Percentiles rank a stretch among this genome's conserved stretches.
Conservation (phyloP, 2,113 vertebrate species). For the Heterochromis multidens region DNA sequence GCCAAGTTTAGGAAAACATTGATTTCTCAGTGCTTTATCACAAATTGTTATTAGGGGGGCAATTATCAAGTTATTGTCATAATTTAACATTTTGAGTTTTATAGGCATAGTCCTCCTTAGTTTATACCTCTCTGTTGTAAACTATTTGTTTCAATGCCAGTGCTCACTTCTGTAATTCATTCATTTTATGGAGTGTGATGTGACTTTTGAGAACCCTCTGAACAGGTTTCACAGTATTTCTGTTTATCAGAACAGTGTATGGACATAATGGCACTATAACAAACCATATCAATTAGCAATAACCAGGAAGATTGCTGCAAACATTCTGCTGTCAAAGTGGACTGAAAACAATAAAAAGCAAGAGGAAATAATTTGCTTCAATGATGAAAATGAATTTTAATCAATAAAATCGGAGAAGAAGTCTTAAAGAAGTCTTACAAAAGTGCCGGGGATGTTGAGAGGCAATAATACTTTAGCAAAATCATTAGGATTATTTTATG, state of each 20-base stretch:
- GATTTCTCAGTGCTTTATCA: background rate
- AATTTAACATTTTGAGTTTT: background rate
- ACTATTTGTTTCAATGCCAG: background rate
- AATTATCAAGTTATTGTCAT: background rate
- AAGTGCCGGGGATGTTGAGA: background rate
- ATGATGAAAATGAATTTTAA: background rate
- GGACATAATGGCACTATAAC: background rate
- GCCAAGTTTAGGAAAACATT: slow-evolving; percentile 6
- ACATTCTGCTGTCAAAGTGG: background rate
- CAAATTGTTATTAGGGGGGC: background rate
- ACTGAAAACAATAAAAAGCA: background rate
- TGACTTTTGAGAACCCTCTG: background rate
- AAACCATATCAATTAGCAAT: background rate
- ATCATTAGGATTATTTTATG: too few species aligned
- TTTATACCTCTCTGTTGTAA: background rate
- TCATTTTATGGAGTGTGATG: background rate
- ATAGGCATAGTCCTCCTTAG: background rate
- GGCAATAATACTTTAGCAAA: too few species aligned
- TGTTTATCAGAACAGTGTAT: background rate
- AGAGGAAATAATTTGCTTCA: background rate
- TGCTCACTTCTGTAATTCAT: background rate
- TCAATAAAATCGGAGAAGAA: background rate
- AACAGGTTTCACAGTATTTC: background rate
- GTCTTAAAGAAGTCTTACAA: background rate
- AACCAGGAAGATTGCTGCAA: background rate